A percentile compares a stretch with the other conserved stretches of the same genome.
Conservation (phyloP, 2,888 invertebrate species). For the Chouioia cunea region DNA sequence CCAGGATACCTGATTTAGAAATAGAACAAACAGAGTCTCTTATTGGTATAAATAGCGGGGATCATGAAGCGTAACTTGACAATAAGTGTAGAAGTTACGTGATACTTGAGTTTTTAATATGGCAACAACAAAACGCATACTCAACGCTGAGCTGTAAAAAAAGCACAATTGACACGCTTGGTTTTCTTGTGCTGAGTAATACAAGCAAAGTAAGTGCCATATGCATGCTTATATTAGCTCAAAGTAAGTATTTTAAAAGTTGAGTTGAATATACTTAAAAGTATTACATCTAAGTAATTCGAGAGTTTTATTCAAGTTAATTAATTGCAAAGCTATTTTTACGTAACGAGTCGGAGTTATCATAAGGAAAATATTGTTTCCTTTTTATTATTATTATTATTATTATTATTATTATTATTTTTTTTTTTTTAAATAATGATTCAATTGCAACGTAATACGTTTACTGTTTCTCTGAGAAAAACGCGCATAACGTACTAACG, state of each 20-base stretch:
- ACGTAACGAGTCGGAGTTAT: conserved; percentile 1
- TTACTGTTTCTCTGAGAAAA: no score
- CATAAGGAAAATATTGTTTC: neutral
- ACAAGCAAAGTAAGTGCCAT: conserved; percentile 43
- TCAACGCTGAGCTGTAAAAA: conserved; percentile 37
- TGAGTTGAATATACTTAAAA: conserved; percentile 22
- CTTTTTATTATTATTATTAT: no score
- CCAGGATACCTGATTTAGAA: conserved; percentile 75
- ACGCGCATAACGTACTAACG: no score
- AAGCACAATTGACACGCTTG: conserved; percentile 32
- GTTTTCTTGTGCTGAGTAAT: conserved; percentile 30
- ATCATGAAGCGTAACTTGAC: conserved; percentile 72
- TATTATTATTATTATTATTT: no score
- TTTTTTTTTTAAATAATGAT: no score
- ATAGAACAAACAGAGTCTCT: conserved; percentile 79
- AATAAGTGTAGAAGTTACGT: conserved; percentile 54
- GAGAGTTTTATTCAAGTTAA: conserved; percentile 40
- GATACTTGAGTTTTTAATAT: conserved; percentile 44
- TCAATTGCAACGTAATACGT: no score
- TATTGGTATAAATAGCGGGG: conserved; percentile 73
- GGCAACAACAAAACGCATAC: conserved; percentile 23
- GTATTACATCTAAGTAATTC: conserved; percentile 31
- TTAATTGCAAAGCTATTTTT: conserved; percentile 16
- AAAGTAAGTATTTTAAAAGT: conserved; percentile 29
- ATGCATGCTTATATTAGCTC: conserved; percentile 23